Evolutionary conservation across 2,888 invertebrate genomes (phyloP), one percentile per base, ranked within the genome.

Genomic region (Imbricaverruca yamaguchii): DNA sequence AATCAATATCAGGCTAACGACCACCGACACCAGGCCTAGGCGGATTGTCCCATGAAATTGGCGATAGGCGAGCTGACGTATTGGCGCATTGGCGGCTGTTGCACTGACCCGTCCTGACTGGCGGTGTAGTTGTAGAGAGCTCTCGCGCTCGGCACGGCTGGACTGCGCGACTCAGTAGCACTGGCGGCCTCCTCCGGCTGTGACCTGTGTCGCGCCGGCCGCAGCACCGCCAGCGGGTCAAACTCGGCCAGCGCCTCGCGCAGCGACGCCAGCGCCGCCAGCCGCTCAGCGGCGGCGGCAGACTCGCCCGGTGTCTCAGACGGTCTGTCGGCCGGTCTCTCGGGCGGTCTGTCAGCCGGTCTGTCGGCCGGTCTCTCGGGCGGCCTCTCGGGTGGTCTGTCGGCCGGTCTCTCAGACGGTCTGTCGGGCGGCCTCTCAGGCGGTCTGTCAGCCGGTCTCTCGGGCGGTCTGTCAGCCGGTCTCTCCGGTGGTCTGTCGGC

Each of bases 241-340:
- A 79, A 79, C 57, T 79, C 79, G 13, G 79, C 56, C 13, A 79
- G 79, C 55, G 78, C 78, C 78, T 78, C 56, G n/a, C 56, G 56
- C 23, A 79, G 79, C 25, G 82, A 79, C 13, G 65, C 82, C 77
- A 83, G 82, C 74, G 83, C 82, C 21, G 83, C 83, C 82, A 83
- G 80, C 65, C 79, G 82, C 78, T 55, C 81, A 53, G 78, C 39
- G 13, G 2, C 23, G 65, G 65, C n/a, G 12, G 23, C 23, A 23
- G 15, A 18, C 53, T 13, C 69, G 39, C 53, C 15, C 39, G 39
- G 39, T 18, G 15, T 0, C 15, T 15, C 53, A 8, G 69, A 10
- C 53, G 69, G 39, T 8, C 39, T 39, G 69, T 12, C 53, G 59
- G 59, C 59, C 15, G 59, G 59, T 11, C 11, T 15, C 12, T 15